phyloP scores from a whole-genome alignment of 2,888 invertebrate genomes.

The Danaus chrysippus region DNA sequence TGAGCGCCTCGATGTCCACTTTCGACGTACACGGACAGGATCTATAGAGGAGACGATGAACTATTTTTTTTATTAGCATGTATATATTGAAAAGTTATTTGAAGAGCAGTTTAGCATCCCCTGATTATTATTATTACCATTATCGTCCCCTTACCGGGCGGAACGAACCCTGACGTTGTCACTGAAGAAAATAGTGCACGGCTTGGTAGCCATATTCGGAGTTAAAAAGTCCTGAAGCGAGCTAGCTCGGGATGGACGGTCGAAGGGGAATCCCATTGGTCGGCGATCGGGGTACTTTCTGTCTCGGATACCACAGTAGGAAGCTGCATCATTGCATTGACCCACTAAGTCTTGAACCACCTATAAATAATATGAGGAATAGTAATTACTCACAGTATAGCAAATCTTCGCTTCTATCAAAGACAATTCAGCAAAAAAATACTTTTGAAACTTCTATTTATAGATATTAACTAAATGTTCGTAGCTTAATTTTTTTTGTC shows the following conservation, averaged over 20 bases:
- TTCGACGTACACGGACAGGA: slow-evolving; percentile 33
- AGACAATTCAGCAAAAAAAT: too few species aligned
- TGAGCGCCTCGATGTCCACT: slow-evolving; percentile 38
- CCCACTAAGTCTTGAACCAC: slow-evolving; percentile 76
- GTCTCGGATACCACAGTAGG: slow-evolving; percentile 85
- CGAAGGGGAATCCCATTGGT: slow-evolving; percentile 89
- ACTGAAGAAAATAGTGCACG: slow-evolving; percentile 79
- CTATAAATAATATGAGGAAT: slow-evolving; percentile 48
- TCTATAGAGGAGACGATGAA: too few species aligned
- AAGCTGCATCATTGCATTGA: slow-evolving; percentile 81
- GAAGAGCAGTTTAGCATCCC: neutral
- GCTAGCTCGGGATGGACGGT: slow-evolving; percentile 81
- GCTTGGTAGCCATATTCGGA: slow-evolving; percentile 84
- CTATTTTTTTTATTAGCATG: too few species aligned
- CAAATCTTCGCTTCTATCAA: too few species aligned
- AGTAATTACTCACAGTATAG: neutral
- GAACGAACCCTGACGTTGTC: slow-evolving; percentile 68
- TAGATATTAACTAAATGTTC: neutral
- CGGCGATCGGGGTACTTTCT: slow-evolving; percentile 82
- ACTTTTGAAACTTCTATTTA: too few species aligned
- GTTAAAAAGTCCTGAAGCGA: slow-evolving; percentile 84
- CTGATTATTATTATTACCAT: neutral
- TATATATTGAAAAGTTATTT: too few species aligned
- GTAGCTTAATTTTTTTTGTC: too few species aligned
- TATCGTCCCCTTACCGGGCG: slow-evolving; percentile 18